phyloP scores from a whole-genome alignment of 2,888 invertebrate genomes.

The Andricus curvator region DNA sequence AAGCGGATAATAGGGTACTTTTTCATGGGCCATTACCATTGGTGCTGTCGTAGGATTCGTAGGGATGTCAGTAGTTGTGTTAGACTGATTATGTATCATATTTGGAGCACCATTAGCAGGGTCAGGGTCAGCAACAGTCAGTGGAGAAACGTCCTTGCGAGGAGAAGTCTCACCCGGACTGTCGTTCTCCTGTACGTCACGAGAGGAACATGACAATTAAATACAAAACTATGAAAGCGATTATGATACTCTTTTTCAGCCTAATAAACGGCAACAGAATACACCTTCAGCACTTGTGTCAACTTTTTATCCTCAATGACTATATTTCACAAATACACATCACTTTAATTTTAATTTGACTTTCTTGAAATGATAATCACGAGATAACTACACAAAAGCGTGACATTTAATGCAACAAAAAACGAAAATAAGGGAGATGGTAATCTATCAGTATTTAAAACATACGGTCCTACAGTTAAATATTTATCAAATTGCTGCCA shows the following conservation, averaged over 20 bases:
- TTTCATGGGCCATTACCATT: constrained; percentile 22
- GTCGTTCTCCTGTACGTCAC: constrained; percentile 14
- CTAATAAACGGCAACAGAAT: background rate
- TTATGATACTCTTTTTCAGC: background rate
- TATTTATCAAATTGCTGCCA: background rate
- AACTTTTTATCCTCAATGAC: background rate
- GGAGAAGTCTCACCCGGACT: constrained; percentile 16
- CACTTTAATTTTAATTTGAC: background rate
- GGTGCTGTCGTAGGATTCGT: constrained; percentile 10
- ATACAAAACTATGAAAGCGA: background rate
- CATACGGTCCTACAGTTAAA: background rate
- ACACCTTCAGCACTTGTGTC: background rate
- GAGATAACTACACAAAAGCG: background rate
- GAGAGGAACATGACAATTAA: constrained; percentile 4
- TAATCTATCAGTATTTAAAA: background rate
- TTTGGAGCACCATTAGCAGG: constrained; percentile 29
- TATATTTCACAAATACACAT: background rate
- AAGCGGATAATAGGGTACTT: background rate
- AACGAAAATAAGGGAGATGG: background rate
- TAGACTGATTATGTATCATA: constrained; percentile 32
- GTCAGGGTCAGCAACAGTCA: constrained; percentile 26
- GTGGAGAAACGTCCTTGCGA: constrained; percentile 13
- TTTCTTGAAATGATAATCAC: background rate
- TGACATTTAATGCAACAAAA: background rate
- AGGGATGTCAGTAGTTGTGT: constrained; percentile 7